Percentiles rank a stretch among this genome's conserved stretches.
Conservation (phyloP, 2,113 vertebrate genomes). For the Sceloporus undulatus region DNA sequence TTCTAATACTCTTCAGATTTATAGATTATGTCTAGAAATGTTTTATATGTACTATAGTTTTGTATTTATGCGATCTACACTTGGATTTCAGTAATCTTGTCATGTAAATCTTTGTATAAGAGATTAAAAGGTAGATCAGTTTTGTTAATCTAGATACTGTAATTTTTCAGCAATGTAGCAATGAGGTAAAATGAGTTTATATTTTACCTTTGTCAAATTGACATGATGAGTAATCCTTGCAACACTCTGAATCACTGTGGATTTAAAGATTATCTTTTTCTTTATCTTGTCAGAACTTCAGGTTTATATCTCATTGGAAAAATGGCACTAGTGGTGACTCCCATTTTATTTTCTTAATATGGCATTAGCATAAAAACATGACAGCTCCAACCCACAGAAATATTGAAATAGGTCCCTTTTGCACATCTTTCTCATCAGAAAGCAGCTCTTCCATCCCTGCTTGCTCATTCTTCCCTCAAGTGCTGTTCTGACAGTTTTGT, state of each 20-base stretch:
- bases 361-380: slow-evolving; percentile 27
- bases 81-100: slow-evolving; percentile 70
- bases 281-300: slow-evolving; percentile 30
- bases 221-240: slow-evolving; percentile 51
- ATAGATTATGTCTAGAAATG: not conserved
- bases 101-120: slow-evolving; percentile 59
- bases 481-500: slow-evolving; percentile 24
- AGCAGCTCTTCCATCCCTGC: not conserved
- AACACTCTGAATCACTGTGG: slow-evolving; percentile 47
- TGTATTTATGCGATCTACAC: slow-evolving; percentile 43
- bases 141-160: slow-evolving; percentile 33
- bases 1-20: slow-evolving; percentile 14
- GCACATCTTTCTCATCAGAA: slow-evolving; percentile 2
- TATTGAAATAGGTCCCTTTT: slow-evolving; percentile 3
- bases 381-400: slow-evolving; percentile 3
- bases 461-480: not conserved
- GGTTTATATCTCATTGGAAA: slow-evolving; percentile 43
- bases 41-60: slow-evolving; percentile 38
- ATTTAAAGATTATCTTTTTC: slow-evolving; percentile 64
- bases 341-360: slow-evolving; percentile 27
- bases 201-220: slow-evolving; percentile 55
- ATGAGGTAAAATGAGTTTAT: slow-evolving; percentile 49
- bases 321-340: not conserved
- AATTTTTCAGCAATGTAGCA: slow-evolving; percentile 18
- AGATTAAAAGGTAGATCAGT: slow-evolving; percentile 61